These are phyloP conservation scores for Uropsilus gracilis DNA, from an alignment of 2,113 vertebrate species.

Conservation along the genomic window DNA sequence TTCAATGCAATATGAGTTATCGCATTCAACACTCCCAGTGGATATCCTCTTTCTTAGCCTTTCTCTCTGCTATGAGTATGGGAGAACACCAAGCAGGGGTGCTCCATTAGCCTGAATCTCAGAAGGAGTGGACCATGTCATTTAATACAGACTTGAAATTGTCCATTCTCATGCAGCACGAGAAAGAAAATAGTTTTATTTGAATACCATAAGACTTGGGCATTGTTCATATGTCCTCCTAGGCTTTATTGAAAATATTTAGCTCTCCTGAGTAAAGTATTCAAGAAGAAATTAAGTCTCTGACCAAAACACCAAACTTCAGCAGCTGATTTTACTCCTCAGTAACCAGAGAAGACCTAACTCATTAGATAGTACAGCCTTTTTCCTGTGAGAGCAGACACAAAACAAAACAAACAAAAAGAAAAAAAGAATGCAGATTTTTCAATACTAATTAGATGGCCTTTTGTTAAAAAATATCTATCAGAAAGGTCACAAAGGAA, in stretches of 20 bases:
- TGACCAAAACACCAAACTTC: background rate
- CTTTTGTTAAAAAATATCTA: background rate
- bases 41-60: background rate
- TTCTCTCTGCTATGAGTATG: background rate
- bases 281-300: background rate
- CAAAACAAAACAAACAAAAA: too few relatives aligned
- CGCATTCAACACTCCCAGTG: background rate
- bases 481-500: background rate
- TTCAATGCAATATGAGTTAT: background rate
- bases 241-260: background rate
- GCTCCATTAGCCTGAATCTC: background rate
- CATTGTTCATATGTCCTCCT: background rate
- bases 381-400: background rate
- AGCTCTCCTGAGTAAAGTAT: background rate
- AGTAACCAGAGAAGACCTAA: background rate
- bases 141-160: background rate
- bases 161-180: accelerated
- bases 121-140: background rate
- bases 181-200: too few relatives aligned
- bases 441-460: background rate
- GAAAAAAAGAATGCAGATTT: background rate
- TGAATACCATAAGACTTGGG: too few relatives aligned
- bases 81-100: accelerated
- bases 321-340: background rate
- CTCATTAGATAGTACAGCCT: background rate